These are phyloP conservation scores for Dolichallabes microphthalmus DNA, from an alignment of 2,113 vertebrate species.

Conservation along the genomic window DNA sequence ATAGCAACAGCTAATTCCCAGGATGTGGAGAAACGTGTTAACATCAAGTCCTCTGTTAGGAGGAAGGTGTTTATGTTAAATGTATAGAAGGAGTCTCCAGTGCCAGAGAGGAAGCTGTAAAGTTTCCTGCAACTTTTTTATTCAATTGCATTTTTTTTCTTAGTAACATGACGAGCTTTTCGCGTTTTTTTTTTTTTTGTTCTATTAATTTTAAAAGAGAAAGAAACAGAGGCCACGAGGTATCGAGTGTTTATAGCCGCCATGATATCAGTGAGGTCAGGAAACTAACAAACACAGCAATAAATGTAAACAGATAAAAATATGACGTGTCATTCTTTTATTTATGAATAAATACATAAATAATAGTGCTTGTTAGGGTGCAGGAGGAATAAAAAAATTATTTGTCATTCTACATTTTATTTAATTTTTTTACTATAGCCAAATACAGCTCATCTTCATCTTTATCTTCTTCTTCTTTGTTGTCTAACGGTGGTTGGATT, in stretches of 20 bases:
- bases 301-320: background rate
- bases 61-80: background rate
- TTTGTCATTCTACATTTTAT: background rate
- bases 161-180: no score
- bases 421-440: background rate
- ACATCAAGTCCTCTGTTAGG: background rate
- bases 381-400: background rate
- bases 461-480: no score
- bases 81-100: background rate
- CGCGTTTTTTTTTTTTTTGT: no score
- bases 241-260: background rate
- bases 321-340: background rate
- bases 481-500: no score
- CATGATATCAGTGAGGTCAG: background rate
- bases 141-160: no score
- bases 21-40: no score
- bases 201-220: background rate
- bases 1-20: background rate
- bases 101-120: background rate
- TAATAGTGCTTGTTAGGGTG: background rate
- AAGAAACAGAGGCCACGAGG: background rate
- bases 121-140: background rate
- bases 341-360: background rate
- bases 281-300: background rate
- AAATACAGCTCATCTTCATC: fast-evolving